Evolutionary conservation across 2,113 vertebrate genomes (phyloP).

Genomic region (Peromyscus maniculatus): DNA sequence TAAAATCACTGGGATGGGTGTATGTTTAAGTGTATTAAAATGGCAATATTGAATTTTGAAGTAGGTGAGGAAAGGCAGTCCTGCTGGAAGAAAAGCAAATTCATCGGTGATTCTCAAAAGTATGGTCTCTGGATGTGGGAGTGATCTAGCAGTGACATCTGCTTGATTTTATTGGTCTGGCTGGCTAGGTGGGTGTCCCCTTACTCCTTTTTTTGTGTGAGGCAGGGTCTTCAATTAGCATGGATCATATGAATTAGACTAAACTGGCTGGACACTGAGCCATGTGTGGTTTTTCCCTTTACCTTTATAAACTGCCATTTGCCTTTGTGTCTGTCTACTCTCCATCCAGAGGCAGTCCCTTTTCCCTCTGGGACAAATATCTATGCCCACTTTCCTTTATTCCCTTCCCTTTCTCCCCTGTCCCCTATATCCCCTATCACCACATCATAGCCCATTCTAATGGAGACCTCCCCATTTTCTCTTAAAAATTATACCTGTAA

Average conservation of each 20-base stretch:
- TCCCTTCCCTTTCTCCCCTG: neutral
- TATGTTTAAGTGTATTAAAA: slow-evolving; percentile 14
- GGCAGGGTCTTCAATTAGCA: no score
- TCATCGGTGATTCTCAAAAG: neutral
- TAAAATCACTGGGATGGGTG: neutral
- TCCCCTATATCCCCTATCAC: neutral
- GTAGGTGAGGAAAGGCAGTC: neutral
- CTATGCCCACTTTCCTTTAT: neutral
- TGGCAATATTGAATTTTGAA: slow-evolving; percentile 55
- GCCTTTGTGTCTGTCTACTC: neutral
- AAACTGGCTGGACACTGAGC: no score
- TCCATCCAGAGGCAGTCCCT: neutral
- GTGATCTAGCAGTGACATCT: neutral
- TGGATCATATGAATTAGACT: no score
- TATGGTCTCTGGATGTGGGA: neutral
- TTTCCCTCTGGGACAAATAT: neutral
- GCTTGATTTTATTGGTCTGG: neutral
- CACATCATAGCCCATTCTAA: neutral
- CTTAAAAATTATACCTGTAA: neutral
- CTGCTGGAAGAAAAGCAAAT: slow-evolving; percentile 1
- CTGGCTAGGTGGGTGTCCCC: neutral
- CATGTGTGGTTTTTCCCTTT: neutral
- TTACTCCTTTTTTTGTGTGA: neutral
- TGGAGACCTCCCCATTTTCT: neutral
- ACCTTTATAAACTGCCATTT: neutral